Base-by-base conservation (phyloP, 2,797 vertebrate species). In the Chrysocyon brachyurus region DNA sequence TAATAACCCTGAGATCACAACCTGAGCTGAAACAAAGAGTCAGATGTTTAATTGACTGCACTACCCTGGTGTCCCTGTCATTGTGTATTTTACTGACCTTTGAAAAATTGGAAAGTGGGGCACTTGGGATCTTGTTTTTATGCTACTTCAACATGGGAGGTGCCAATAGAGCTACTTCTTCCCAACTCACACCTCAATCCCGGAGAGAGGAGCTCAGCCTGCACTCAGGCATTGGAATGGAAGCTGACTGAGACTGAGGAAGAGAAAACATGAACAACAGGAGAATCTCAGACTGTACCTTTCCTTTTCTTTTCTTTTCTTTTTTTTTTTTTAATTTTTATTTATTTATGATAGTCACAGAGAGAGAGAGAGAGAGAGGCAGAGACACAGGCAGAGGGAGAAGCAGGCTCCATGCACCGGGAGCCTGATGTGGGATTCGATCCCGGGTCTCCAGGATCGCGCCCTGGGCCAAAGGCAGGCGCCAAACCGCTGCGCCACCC, bases 1-100 rank as follows among this genome's bases (percentile, higher is more conserved):
- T 33, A 33, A 68, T 5, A n/a, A 33, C n/a, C 17, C 17, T 33
- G 66, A 33, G 66, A 68, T 68, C 66, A 33, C 8, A 1, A 33
- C 4, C 8, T 68, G n/a, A 21, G 66, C 66, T 17, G 0, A 68
- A 68, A 68, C 66, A 17, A 33, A 68, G n/a, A 68, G 66, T 33
- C 17, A 9, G n/a, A 21, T 10, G 5, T n/a, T 33, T 68, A 68
- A 68, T 21, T 5, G n/a, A 68, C 4, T 33, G n/a, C 17, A 3
- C n/a, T n/a, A 33, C n/a, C 16, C 64, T 33, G 66, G n/a, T 0
- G n/a, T n/a, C 17, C 54, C 66, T 17, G 31, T 22, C 22, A 11
- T 59, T 63, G 12, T 15, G 3, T 75, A 75, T 86, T 96, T 95
- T 79, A 75, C 78, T 83, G 77, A n/a, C 33, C 24, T 96, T 72